Evolutionary conservation across 35 echinoderm and acorn worm genomes (phyloP).

Genomic region (Eucidaris tribuloides): DNA sequence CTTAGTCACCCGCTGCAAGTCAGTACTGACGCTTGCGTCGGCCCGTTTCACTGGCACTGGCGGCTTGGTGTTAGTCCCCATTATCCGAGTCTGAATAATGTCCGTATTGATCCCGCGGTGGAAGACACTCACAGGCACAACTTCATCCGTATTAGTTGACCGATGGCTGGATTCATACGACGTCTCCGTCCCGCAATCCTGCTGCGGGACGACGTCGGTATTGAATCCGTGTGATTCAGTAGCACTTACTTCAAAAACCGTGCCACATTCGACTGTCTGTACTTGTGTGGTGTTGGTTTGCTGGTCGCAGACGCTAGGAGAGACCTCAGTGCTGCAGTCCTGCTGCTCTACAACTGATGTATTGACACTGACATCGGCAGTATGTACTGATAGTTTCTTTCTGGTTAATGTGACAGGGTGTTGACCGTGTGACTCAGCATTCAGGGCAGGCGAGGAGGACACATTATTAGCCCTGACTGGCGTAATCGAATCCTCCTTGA

Average conservation of each 20-base stretch:
- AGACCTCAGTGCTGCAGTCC: not conserved
- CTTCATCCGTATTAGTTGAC: not conserved
- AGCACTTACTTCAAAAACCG: no score
- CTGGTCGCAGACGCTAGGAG: not conserved
- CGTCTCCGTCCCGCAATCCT: not conserved
- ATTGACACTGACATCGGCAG: not conserved
- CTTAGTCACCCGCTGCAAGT: not conserved
- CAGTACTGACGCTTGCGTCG: not conserved
- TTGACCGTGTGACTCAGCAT: not conserved
- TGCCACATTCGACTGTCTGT: no score
- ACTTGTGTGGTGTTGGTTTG: not conserved
- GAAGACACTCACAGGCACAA: not conserved
- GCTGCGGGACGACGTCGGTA: not conserved
- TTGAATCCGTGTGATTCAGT: not conserved
- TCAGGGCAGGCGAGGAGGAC: not conserved
- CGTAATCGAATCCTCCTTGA: conserved; percentile 18
- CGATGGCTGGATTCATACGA: not conserved
- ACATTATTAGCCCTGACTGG: conserved; percentile 14
- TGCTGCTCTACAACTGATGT: conserved; percentile 19
- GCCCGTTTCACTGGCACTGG: conserved; percentile 9
- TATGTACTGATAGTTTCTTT: not conserved
- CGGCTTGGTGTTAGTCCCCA: conserved; percentile 60
- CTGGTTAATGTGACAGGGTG: not conserved
- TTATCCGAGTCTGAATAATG: conserved; percentile 51
- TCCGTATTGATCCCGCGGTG: conserved; percentile 51